Conservation (phyloP, 1,140 invertebrate genomes). For the Drosophila setifemur region DNA sequence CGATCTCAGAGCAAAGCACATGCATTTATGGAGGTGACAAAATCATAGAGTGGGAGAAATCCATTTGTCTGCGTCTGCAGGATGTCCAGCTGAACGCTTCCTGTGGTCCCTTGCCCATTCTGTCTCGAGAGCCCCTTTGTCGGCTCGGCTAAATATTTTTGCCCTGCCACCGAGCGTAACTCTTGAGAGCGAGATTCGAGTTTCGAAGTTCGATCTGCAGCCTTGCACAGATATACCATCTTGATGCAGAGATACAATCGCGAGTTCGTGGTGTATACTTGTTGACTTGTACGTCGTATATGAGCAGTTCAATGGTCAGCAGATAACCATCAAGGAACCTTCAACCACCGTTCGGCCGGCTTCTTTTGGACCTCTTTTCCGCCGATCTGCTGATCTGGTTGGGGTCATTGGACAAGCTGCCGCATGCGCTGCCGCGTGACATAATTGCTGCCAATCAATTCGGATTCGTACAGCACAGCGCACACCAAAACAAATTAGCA, state of each 20-base stretch:
- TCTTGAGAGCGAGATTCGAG: conserved; percentile 33
- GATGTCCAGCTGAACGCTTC: conserved; percentile 52
- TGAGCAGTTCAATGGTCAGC: conserved; percentile 59
- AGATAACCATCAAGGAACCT: conserved; percentile 48
- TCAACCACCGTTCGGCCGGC: conserved; percentile 18
- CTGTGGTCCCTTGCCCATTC: conserved; percentile 25
- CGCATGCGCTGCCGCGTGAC: conserved; percentile 13
- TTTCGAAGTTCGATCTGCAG: conserved; percentile 1
- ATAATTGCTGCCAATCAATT: conserved; percentile 59
- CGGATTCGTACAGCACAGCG: conserved; percentile 27
- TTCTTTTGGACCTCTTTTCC: background rate
- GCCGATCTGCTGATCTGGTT: background rate
- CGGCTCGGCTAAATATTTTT: conserved; percentile 30
- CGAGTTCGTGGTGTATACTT: background rate
- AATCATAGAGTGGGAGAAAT: background rate
- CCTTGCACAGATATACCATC: conserved; percentile 40
- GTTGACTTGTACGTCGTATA: too few species aligned
- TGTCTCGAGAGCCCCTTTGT: conserved; percentile 66
- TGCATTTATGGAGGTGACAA: background rate
- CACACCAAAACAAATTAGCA: conserved; percentile 25
- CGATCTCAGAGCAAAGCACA: background rate
- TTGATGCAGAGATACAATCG: conserved; percentile 3
- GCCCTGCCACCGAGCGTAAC: conserved; percentile 59
- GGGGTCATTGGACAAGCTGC: conserved; percentile 39
- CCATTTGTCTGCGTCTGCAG: conserved; percentile 38